Base-by-base conservation (phyloP, 2,113 vertebrate species). In the Brevimyrus niger region DNA sequence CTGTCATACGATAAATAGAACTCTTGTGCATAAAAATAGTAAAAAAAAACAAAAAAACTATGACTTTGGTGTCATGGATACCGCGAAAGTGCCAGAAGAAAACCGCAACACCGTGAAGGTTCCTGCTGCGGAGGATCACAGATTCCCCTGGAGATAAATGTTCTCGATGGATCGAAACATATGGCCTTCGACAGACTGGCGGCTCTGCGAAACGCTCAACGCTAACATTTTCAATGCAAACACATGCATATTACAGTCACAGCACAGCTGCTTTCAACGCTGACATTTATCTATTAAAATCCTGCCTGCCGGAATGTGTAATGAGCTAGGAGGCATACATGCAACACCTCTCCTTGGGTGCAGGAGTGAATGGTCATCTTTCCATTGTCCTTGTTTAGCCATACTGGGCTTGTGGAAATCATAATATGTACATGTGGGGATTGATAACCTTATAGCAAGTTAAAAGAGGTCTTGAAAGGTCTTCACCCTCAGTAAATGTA, bases 261-360 rank as follows among this genome's bases (percentile, higher is more conserved):
- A 38, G n/a, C 53, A 61, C 31, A 44, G 87, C 35, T 61, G 87
- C 53, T 87, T 61, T 44, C 35, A 46, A 87, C 38, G 4, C 35
- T 46, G 87, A 87, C 55, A 87, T 46, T 61, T n/a, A 61, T 87
- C 87, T 61, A 87, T 87, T 87, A 61, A 61, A 55, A 86, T 51
- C 31, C 48, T 58, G 86, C 87, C 87, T 87, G 55, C 3, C 55
- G 2, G 55, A n/a, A 61, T 61, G 23, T 38, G 10, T n/a, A 46
- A 35, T 3, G 4, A 31, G 19, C 53, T 42, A 44, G 35, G 38
- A 58, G 27, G 35, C 31, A 44, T 58, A 58, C 0, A 1, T 13
- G 9, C 0, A 86, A 27, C 47, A 51, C n/a, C 46, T 46, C 48
- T 46, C 19, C 48, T 15, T 47, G 4, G 48, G 9, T 51, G 13